Evolutionary conservation across 2,113 vertebrate genomes (phyloP).

Genomic region (Pterocles gutturalis): DNA sequence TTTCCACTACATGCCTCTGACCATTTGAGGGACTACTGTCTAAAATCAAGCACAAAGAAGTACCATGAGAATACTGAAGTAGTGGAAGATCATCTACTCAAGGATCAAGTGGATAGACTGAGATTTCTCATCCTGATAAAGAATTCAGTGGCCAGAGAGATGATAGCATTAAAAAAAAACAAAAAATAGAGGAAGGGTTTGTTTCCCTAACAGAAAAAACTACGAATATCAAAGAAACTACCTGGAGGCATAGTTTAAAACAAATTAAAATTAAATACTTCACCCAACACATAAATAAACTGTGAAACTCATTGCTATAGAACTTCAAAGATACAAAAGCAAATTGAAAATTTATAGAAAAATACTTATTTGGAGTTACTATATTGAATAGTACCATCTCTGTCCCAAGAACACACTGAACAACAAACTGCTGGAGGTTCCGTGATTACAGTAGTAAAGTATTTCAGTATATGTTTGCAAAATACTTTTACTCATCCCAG

Average conservation of each 20-base stretch:
- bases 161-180: not conserved
- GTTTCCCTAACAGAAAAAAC: not conserved
- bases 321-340: not conserved
- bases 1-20: not conserved
- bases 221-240: not conserved
- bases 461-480: not conserved
- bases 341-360: not conserved
- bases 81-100: not conserved
- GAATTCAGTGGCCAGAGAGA: not conserved
- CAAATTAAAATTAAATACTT: not conserved
- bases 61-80: not conserved
- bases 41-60: not conserved
- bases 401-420: not conserved
- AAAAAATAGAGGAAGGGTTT: not conserved
- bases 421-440: not conserved
- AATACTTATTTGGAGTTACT: not conserved
- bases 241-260: not conserved
- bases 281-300: not conserved
- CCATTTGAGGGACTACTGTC: not conserved
- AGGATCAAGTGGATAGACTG: not conserved
- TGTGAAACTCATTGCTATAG: not conserved
- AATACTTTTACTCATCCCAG: not conserved
- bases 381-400: not conserved
- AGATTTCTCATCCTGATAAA: not conserved
- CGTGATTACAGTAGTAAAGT: not conserved